A percentile compares a stretch with the other conserved stretches of the same genome.
Conservation (phyloP, 2,113 vertebrate genomes). For the Cyprinodon brontotheroides region DNA sequence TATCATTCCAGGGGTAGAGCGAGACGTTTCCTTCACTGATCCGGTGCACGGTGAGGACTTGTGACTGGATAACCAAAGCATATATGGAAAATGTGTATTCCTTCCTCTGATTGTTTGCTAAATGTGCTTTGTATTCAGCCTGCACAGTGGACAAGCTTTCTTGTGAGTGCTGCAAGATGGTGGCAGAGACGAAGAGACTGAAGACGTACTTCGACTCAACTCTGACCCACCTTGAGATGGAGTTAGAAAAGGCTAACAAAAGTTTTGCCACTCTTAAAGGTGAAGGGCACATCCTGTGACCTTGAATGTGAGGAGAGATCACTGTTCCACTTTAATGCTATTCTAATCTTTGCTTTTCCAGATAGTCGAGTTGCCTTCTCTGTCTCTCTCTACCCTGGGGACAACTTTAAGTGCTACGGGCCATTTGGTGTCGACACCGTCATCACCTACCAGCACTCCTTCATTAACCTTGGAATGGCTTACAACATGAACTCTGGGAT, state of each 20-base stretch:
- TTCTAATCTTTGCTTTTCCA: conserved; percentile 37
- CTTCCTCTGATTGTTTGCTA: background rate
- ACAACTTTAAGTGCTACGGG: conserved; percentile 15
- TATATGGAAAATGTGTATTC: background rate
- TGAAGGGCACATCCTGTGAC: conserved; percentile 30
- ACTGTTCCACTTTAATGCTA: background rate
- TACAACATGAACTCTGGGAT: conserved; percentile 55
- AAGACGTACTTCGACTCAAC: conserved; percentile 47
- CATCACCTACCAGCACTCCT: conserved; percentile 53
- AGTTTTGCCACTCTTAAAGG: conserved; percentile 46
- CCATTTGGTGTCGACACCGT: rapidly evolving
- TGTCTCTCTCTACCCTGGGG: conserved; percentile 43
- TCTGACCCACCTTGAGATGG: conserved; percentile 40
- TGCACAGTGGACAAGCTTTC: conserved; percentile 54
- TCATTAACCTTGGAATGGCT: conserved; percentile 64
- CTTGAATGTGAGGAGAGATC: background rate
- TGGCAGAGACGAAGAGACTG: conserved; percentile 48
- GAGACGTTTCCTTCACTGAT: rapidly evolving
- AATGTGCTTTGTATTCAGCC: conserved; percentile 35
- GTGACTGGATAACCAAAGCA: background rate
- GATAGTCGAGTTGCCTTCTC: conserved; percentile 74
- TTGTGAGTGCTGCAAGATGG: conserved; percentile 74
- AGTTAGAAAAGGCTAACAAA: conserved; percentile 11
- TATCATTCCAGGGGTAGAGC: too few species aligned
- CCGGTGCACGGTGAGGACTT: conserved; percentile 19